These are phyloP conservation scores for Carlito syrichta DNA, from an alignment of 2,113 vertebrate genomes.

Conservation along the genomic window DNA sequence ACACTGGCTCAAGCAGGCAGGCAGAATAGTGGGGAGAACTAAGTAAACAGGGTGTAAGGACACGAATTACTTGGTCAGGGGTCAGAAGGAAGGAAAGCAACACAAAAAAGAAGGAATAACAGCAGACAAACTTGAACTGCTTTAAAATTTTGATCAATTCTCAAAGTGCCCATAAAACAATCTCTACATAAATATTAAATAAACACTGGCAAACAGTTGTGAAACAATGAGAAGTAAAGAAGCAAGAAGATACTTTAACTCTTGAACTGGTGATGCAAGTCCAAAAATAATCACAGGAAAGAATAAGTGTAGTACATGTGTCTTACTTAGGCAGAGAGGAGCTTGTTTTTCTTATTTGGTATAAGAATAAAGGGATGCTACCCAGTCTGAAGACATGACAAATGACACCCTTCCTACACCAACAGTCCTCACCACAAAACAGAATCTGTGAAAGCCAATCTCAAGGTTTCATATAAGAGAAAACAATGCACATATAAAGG, in stretches of 20 bases:
- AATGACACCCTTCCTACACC: not conserved
- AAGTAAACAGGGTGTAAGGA: not conserved
- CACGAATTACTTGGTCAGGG: not conserved
- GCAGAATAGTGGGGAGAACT: not conserved
- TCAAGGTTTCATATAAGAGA: not conserved
- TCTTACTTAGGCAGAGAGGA: not conserved
- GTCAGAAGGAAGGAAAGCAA: not conserved
- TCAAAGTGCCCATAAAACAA: not conserved
- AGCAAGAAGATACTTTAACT: not conserved
- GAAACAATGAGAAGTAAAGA: not conserved
- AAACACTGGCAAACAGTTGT: not conserved
- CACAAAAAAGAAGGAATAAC: not conserved
- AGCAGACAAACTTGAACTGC: not conserved
- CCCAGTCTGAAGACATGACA: not conserved
- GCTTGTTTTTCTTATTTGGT: not conserved
- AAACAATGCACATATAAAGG: slow-evolving; percentile 49
- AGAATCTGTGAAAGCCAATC: slow-evolving; percentile 10
- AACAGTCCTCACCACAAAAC: not conserved
- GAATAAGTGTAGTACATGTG: not conserved
- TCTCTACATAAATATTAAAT: not conserved
- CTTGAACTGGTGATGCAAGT: not conserved
- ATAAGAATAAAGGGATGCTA: not conserved
- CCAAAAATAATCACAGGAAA: slow-evolving; percentile 15
- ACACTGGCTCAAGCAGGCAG: not conserved
- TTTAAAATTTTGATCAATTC: not conserved